These are phyloP conservation scores for Trididemnum nubilum DNA, from an alignment of 23 tunicate species.

Conservation along the genomic window DNA sequence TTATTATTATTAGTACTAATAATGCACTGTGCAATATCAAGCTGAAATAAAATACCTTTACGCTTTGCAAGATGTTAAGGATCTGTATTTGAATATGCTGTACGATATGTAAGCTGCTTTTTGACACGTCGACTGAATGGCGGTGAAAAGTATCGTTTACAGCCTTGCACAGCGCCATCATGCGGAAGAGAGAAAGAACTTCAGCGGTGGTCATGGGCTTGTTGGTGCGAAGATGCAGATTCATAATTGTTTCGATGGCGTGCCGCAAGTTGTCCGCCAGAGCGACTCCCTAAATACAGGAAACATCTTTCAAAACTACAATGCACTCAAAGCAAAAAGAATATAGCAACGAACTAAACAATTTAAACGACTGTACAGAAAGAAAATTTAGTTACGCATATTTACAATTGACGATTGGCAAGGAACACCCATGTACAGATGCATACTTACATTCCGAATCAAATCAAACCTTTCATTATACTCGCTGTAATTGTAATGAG, in stretches of 20 bases:
- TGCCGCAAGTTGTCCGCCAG: slow-evolving; percentile 41
- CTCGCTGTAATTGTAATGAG: too few relatives aligned
- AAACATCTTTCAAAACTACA: neutral
- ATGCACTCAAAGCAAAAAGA: neutral
- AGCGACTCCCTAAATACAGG: slow-evolving; percentile 50
- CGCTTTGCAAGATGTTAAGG: slow-evolving; percentile 48
- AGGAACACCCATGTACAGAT: too few relatives aligned
- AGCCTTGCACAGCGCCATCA: slow-evolving; percentile 78
- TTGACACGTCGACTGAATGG: slow-evolving; percentile 43
- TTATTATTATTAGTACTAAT: too few relatives aligned
- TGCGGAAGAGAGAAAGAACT: slow-evolving; percentile 75
- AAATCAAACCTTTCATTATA: too few relatives aligned
- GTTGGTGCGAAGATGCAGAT: slow-evolving; percentile 56
- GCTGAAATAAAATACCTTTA: slow-evolving; percentile 66
- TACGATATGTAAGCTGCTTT: slow-evolving; percentile 59
- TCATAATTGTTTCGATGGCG: slow-evolving; percentile 59
- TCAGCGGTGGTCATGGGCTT: slow-evolving; percentile 80
- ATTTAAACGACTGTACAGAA: too few relatives aligned
- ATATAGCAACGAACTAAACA: too few relatives aligned
- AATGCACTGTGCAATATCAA: too few relatives aligned
- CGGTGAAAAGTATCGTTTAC: slow-evolving; percentile 53
- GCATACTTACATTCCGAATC: too few relatives aligned
- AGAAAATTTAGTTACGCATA: too few relatives aligned
- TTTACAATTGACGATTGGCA: too few relatives aligned
- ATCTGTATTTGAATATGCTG: slow-evolving; percentile 75